Evolutionary conservation across 2,113 vertebrate species (phyloP), one percentile per base, ranked within the genome.

Genomic region (Cromileptes altivelis): DNA sequence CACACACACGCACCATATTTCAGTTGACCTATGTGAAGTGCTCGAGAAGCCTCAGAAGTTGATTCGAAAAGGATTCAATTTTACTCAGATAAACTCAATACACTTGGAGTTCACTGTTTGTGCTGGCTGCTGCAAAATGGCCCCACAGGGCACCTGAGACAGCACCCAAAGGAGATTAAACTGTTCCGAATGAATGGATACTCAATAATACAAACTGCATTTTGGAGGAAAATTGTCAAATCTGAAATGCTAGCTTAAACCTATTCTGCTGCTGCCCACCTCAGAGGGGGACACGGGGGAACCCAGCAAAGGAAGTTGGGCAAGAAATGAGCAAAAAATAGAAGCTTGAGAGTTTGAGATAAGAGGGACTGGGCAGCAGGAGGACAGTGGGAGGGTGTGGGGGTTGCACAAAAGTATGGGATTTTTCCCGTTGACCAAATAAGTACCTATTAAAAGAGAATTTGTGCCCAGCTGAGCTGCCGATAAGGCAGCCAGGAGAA

Each of bases 401-500:
- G 52, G 58, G 64, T 60, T 67, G 73, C 79, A 81, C 14, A 67
- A 64, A 92, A 92, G 82, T 80, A 89, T 71, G 78, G 69, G 81
- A 93, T 92, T 92, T 88, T 80, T 89, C 78, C 68, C 55, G 45
- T 85, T 95, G 94, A 91, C 94, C 94, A 94, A 95, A 95, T 95
- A 95, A 87, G 94, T 94, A 93, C 86, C 76, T 93, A 92, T 93
- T 85, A 91, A 91, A 85, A 81, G 79, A 81, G 88, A 84, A 87
- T 75, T 25, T 82, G 86, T 90, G 90, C 87, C 93, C 91, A 27
- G 80, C 75, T 90, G 85, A 88, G 87, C 89, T 76, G 33, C 82
- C 18, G 91, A 92, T 83, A 87, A 92, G 89, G 85, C 84, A 85
- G 88, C 79, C 85, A 77, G 81, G 58, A 88, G 89, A 87, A 83